Evolutionary conservation across 2,113 vertebrate species (phyloP), one percentile per base, ranked within the genome.

Genomic region (Engraulis encrasicolus): DNA sequence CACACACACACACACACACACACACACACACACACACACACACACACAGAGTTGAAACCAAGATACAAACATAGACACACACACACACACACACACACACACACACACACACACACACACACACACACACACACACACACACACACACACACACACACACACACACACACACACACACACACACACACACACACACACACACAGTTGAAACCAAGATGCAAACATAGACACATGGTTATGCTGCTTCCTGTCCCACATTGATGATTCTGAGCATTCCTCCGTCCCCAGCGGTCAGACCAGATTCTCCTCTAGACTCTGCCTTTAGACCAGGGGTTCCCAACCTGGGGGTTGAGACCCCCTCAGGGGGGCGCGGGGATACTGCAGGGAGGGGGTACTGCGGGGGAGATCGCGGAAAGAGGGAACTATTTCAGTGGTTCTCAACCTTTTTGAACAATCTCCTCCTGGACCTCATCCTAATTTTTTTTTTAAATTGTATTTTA

Each of bases 11-110:
- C 83, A 80, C 78, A 18, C n/a, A 79, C 50, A 49, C 79, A 84
- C 2, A 0, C 18, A 58, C 84, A 78, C 82, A 78, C 81, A 37
- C 81, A 80, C 38, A 84, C 52, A 77, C 82, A 52, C 82, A 77
- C 82, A 78, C 66, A 77, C 48, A 86, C 80, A 85, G 86, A 88
- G 18, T 45, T n/a, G n/a, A n/a, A n/a, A n/a, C n/a, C n/a, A n/a
- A n/a, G n/a, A n/a, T n/a, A n/a, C n/a, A n/a, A n/a, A n/a, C n/a
- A n/a, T n/a, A n/a, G n/a, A 61, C 50, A 79, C 50, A 86, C 81
- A 86, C 87, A 88, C 37, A 54, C 50, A 38, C 54, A 36, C 2
- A 18, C 74, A 37, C 77, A 78, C 34, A 0, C 36, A 2, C 82
- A 66, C 38, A n/a, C 78, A 61, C 18, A n/a, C 54, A 58, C 54